These are phyloP conservation scores for Psophia crepitans DNA, from an alignment of 2,113 vertebrate species.

Conservation along the genomic window DNA sequence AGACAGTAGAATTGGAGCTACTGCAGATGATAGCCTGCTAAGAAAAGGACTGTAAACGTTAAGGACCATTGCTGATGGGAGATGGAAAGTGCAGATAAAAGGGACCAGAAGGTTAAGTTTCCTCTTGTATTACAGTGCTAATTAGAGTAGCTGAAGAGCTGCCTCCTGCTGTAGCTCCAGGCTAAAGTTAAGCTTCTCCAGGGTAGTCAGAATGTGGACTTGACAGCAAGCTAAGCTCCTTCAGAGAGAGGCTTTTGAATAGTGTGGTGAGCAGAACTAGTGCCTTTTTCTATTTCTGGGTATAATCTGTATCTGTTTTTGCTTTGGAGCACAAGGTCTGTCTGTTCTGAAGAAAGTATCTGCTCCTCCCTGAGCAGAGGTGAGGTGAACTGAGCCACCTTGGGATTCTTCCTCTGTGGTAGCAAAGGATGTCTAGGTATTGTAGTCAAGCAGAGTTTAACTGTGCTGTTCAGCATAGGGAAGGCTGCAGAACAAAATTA, in stretches of 20 bases:
- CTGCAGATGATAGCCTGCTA: neutral
- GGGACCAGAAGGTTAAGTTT: constrained; percentile 4
- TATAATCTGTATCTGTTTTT: neutral
- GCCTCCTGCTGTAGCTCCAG: neutral
- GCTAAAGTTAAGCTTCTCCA: constrained; percentile 10
- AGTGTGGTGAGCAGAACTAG: neutral
- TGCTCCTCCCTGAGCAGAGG: neutral
- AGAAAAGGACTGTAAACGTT: neutral
- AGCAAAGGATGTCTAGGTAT: neutral
- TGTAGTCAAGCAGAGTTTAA: neutral
- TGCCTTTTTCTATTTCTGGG: neutral
- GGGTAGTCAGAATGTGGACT: neutral
- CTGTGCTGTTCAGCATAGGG: neutral
- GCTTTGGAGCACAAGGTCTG: neutral
- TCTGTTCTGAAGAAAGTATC: neutral
- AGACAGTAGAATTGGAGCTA: neutral
- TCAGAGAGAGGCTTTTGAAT: neutral
- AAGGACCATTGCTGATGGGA: neutral
- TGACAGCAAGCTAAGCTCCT: neutral
- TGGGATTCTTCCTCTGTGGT: neutral
- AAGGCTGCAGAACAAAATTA: neutral
- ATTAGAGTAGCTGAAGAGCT: constrained; percentile 10
- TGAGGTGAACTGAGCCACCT: neutral
- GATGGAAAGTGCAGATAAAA: constrained; percentile 9
- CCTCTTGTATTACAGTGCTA: constrained; percentile 11